These are phyloP conservation scores for Apodemia duryi DNA, from an alignment of 2,888 invertebrate genomes.

Conservation along the genomic window DNA sequence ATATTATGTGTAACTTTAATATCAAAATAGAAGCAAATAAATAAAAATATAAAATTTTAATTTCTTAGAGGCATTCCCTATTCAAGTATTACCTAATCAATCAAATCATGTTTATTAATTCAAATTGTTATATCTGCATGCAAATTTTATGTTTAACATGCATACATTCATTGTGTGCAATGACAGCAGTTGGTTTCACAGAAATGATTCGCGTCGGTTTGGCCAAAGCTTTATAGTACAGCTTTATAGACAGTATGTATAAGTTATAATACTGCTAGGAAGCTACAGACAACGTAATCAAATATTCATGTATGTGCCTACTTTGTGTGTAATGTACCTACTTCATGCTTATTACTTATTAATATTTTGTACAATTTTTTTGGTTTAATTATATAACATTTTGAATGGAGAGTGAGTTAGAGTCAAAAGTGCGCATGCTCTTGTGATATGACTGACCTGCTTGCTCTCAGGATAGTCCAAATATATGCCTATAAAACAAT, in stretches of 20 bases:
- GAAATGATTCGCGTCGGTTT: neutral
- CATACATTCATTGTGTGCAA: neutral
- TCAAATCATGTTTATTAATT: neutral
- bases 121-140: constrained; percentile 14
- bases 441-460: constrained; percentile 47
- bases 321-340: neutral
- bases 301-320: neutral
- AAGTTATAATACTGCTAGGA: too few species aligned
- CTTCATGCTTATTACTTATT: neutral
- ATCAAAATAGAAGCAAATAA: too few species aligned
- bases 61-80: too few species aligned
- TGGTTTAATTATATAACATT: neutral
- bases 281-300: too few species aligned
- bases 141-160: constrained; percentile 20
- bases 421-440: constrained; percentile 22
- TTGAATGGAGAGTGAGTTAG: neutral
- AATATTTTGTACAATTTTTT: neutral
- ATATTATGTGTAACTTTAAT: too few species aligned
- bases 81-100: neutral
- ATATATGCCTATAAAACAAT: constrained; percentile 58
- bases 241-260: too few species aligned
- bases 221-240: neutral
- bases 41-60: too few species aligned
- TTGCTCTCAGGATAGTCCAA: constrained; percentile 59
- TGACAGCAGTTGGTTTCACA: neutral